phyloP scores from a whole-genome alignment of 2,888 invertebrate genomes.

The Aleiodes alternator region DNA sequence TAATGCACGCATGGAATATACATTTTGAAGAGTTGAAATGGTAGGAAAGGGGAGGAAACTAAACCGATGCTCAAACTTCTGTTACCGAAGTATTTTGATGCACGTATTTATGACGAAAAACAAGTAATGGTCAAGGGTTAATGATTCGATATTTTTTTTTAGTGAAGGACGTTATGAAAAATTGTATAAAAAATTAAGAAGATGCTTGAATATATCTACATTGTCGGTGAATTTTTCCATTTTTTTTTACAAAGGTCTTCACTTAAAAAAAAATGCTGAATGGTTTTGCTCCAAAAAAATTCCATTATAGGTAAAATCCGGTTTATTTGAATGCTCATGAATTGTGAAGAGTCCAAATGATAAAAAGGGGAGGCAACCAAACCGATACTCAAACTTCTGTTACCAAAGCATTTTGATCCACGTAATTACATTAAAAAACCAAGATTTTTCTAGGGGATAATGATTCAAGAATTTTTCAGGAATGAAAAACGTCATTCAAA shows the following conservation, averaged over 20 bases:
- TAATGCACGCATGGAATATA: slow-evolving; percentile 33
- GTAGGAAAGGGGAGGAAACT: slow-evolving; percentile 30
- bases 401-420: slow-evolving; percentile 60
- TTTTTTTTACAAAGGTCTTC: too few species aligned
- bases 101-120: slow-evolving; percentile 13
- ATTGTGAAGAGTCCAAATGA: slow-evolving; percentile 30
- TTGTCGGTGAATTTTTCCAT: too few species aligned
- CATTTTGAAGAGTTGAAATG: slow-evolving; percentile 33
- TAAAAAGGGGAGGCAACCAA: slow-evolving; percentile 34
- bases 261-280: too few species aligned
- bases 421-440: not conserved
- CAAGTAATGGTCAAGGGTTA: not conserved
- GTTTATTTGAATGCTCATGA: too few species aligned
- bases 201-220: too few species aligned
- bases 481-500: too few species aligned
- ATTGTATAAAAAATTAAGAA: too few species aligned
- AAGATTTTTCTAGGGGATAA: not conserved
- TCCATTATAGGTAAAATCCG: too few species aligned
- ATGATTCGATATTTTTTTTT: not conserved
- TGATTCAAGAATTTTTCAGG: not conserved
- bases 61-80: slow-evolving; percentile 61
- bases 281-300: too few species aligned
- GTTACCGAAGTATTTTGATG: slow-evolving; percentile 61
- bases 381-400: slow-evolving; percentile 61
- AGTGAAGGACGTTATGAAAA: too few species aligned